Evolutionary conservation across 1,140 invertebrate species (phyloP), one percentile per base, ranked within the genome.

Genomic region (Papilio polytes): DNA sequence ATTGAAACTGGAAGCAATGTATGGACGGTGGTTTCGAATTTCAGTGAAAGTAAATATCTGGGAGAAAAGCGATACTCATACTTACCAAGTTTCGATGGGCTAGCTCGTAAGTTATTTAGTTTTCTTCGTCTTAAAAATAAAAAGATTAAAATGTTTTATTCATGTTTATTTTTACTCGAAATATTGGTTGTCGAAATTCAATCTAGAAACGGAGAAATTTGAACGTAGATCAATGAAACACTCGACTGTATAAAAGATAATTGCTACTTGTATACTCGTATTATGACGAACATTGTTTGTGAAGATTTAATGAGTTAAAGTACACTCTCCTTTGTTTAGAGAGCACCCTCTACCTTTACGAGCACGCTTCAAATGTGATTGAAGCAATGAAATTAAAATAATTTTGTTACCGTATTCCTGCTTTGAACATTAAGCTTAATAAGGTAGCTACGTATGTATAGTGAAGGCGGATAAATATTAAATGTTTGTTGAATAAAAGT

Each of bases 271-370:
- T 66, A 66, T 70, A 31, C 31, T 70, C 26, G 63, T 70, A 31
- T 70, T 70, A 70, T 70, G 13, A 70, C 4, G 4, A 70, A 70
- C 63, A 70, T 70, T 70, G 59, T 66, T 66, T 66, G 63, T 36
- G 26, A 70, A 70, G 63, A 36, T 31, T 70, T 70, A 70, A 63
- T 63, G 59, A 63, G 63, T 70, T 70, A 15, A 70, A 70, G 63
- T 36, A 31, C 26, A 70, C 63, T 70, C 63, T 15, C 63, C 26
- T 31, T 70, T 70, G 63, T 70, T 70, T 18, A 31, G 26, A 3
- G 4, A 70, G 63, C 12, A 31, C 63, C 63, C 63, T 36, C 63
- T 4, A 70, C 63, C 63, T 70, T 70, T 36, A 12, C 26, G 63
- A 70, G 26, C 22, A 36, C 63, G 63, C 63, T 70, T 31, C 22